Evolutionary conservation across 1,140 invertebrate species (phyloP).

Genomic region (Orius laevigatus): DNA sequence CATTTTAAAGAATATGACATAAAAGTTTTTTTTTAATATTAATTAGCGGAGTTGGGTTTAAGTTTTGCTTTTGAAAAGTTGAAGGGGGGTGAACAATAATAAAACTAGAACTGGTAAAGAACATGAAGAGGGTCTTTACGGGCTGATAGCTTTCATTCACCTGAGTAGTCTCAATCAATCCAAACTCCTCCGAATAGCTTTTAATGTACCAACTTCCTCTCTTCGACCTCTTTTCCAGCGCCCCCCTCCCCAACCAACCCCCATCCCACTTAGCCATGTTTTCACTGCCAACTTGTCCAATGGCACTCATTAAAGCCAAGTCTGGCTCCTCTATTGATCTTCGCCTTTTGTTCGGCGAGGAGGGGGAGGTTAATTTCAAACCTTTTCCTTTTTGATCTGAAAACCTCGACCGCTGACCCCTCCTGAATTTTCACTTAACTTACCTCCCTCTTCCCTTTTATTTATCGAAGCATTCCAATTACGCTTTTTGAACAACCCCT

Average conservation of each 20-base stretch:
- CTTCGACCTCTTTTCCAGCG: background rate
- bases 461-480: too few species aligned
- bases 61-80: too few species aligned
- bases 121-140: background rate
- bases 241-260: too few species aligned
- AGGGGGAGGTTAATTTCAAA: too few species aligned
- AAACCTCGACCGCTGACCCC: too few species aligned
- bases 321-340: too few species aligned
- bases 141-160: conserved; percentile 11
- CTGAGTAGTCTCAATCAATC: conserved; percentile 12
- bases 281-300: conserved; percentile 4
- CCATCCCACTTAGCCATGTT: background rate
- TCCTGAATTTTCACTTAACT: too few species aligned
- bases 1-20: background rate
- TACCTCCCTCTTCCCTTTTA: too few species aligned
- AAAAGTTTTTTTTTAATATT: background rate
- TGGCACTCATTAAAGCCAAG: conserved; percentile 4
- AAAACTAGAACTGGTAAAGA: background rate
- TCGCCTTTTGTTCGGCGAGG: too few species aligned
- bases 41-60: conserved; percentile 1
- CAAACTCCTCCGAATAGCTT: background rate
- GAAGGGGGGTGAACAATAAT: background rate
- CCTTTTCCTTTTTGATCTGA: too few species aligned
- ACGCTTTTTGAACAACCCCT: too few species aligned
- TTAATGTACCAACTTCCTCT: too few species aligned